Evolutionary conservation across 2,888 invertebrate genomes (phyloP).

Genomic region (Steromphala cineraria): DNA sequence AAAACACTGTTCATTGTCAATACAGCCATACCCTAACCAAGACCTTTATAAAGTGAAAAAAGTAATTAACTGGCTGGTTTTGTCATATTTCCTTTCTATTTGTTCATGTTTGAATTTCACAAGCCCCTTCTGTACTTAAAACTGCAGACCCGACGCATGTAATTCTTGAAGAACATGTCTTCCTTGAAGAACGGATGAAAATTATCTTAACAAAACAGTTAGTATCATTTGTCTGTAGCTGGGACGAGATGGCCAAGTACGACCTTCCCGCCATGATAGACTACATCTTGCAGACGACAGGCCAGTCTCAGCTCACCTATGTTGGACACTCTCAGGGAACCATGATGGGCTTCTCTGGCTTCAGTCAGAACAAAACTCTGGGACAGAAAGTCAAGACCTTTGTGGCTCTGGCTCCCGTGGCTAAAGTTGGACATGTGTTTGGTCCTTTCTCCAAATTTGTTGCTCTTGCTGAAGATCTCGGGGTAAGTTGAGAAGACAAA

Average conservation of each 20-base stretch:
- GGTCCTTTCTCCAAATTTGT: conserved; percentile 60
- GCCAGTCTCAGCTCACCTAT: conserved; percentile 82
- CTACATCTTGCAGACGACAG: conserved; percentile 81
- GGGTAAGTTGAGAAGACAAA: conserved; percentile 12
- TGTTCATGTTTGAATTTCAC: too few relatives aligned
- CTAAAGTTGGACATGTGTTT: conserved; percentile 56
- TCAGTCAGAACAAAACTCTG: conserved; percentile 65
- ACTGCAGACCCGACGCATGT: too few relatives aligned
- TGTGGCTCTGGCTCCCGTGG: conserved; percentile 75
- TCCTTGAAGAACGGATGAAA: too few relatives aligned
- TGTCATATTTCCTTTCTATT: too few relatives aligned
- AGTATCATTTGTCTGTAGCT: conserved; percentile 78
- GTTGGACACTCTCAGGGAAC: conserved; percentile 94
- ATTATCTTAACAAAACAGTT: too few relatives aligned
- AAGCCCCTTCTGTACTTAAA: too few relatives aligned
- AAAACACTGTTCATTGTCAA: too few relatives aligned
- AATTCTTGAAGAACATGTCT: too few relatives aligned
- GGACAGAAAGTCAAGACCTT: conserved; percentile 69
- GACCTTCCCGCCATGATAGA: conserved; percentile 92
- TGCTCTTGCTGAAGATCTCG: conserved; percentile 58
- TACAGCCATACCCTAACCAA: too few relatives aligned
- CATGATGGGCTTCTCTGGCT: conserved; percentile 71
- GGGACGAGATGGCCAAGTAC: conserved; percentile 90
- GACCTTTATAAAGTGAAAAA: too few relatives aligned
- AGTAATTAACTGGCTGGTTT: too few relatives aligned